Percentiles rank a stretch among this genome's conserved stretches.
Conservation (phyloP, 2,113 vertebrate genomes). For the Anser cygnoides region DNA sequence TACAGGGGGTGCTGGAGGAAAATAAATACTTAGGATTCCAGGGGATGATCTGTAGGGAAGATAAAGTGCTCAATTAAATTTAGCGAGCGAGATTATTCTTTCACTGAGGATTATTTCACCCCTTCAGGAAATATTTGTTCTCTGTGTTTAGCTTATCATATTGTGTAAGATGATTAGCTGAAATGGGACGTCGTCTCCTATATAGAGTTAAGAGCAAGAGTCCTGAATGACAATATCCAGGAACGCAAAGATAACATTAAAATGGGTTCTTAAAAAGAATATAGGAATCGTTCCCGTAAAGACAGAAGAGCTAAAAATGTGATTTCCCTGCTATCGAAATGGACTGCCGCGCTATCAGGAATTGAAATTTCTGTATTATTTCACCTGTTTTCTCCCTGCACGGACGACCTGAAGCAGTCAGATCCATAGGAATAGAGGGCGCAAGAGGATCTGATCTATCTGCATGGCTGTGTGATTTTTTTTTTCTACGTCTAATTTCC, state of each 20-base stretch:
- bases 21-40: background rate
- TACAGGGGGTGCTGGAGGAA: background rate
- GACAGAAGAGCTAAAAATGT: background rate
- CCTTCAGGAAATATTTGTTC: background rate
- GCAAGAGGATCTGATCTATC: background rate
- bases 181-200: background rate
- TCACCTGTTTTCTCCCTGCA: background rate
- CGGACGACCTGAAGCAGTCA: background rate
- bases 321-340: background rate
- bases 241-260: background rate
- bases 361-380: background rate
- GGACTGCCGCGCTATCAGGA: accelerated
- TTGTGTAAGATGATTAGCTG: background rate
- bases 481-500: background rate
- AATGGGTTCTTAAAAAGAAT: background rate
- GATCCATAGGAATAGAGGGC: background rate
- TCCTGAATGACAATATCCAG: background rate
- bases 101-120: background rate
- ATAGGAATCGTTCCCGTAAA: background rate
- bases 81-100: background rate
- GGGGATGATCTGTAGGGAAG: background rate
- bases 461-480: background rate
- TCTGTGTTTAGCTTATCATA: background rate
- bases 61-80: background rate
- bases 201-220: background rate